Evolutionary conservation across 2,888 invertebrate genomes (phyloP), one percentile per base, ranked within the genome.

Genomic region (Agapetus fuscipes): DNA sequence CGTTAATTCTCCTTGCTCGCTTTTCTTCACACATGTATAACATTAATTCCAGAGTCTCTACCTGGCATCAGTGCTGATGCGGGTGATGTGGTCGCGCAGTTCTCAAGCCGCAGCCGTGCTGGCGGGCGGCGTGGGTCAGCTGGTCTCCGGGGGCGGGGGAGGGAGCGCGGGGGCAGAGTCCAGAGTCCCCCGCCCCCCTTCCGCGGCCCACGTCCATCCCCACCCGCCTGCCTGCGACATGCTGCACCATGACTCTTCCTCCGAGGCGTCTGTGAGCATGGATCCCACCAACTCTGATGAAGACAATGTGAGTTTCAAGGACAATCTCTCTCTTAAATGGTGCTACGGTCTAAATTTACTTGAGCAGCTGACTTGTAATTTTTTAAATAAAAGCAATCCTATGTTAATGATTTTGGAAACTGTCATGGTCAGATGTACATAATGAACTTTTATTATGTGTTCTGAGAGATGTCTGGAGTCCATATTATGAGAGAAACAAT

Each of bases 1-100:
- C n/a, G n/a, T n/a, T n/a, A n/a, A n/a, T n/a, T n/a, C n/a, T n/a
- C n/a, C n/a, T n/a, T n/a, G n/a, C n/a, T n/a, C n/a, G n/a, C n/a
- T n/a, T n/a, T n/a, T n/a, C n/a, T n/a, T n/a, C n/a, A n/a, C n/a
- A n/a, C n/a, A n/a, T n/a, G n/a, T n/a, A n/a, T n/a, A n/a, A n/a
- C n/a, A n/a, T n/a, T 50, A 4, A 44, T 56, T 60, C 20, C 68
- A 88, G 78, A 94, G 91, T 51, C 71, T 94, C 46, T 89, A 87
- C 60, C 72, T 94, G 48, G 87, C 91, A 2, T 91, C 90, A 3
- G 88, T 90, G 1, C 63, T 94, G 45, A 87, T 87, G 50, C 91
- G 93, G 55, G 83, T 89, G 51, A 82, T 94, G 60, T 94, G 93
- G 93, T 83, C 87, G 1, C 80, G 87, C 15, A 81, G 79, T 30